Conservation (phyloP, 2,797 vertebrate genomes). For the Glyptemys insculpta region DNA sequence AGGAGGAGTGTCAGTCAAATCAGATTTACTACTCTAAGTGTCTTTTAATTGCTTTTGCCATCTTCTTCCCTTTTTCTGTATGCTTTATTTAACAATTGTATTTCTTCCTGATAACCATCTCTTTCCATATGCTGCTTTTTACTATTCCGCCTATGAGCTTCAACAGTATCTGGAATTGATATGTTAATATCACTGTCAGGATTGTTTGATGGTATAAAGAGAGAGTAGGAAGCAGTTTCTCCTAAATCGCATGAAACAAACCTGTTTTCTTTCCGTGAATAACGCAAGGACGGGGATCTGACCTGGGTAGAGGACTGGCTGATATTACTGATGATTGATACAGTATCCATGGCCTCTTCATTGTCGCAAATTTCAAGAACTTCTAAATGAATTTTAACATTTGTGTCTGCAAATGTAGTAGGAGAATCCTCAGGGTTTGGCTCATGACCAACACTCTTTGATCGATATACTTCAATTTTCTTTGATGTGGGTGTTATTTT, state of each 20-base stretch:
- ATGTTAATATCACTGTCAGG: constrained; percentile 92
- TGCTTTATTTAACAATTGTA: constrained; percentile 94
- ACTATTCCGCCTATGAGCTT: constrained; percentile 95
- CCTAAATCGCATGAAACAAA: constrained; percentile 97
- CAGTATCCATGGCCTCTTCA: constrained; percentile 95
- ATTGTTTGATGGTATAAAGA: constrained; percentile 91
- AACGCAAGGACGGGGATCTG: constrained; percentile 95
- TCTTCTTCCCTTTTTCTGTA: constrained; percentile 87
- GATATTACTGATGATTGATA: constrained; percentile 98
- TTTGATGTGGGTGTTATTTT: constrained; percentile 89
- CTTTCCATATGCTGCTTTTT: constrained; percentile 87
- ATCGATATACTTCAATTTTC: constrained; percentile 97
- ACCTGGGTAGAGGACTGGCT: constrained; percentile 95
- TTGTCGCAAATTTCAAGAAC: constrained; percentile 98
- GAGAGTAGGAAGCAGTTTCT: constrained; percentile 95
- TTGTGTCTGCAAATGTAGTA: constrained; percentile 86
- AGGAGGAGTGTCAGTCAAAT: neutral
- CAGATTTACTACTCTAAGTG: rapidly evolving
- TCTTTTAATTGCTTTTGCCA: constrained; percentile 8
- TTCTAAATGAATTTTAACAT: constrained; percentile 96
- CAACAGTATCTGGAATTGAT: constrained; percentile 97
- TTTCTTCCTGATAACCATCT: constrained; percentile 93
- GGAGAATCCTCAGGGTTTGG: constrained; percentile 89
- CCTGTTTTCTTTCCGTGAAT: constrained; percentile 94
- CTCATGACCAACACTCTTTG: constrained; percentile 97